Evolutionary conservation across 2,797 vertebrate genomes (phyloP), one percentile per base, ranked within the genome.

Genomic region (Melanotaenia nigrans): DNA sequence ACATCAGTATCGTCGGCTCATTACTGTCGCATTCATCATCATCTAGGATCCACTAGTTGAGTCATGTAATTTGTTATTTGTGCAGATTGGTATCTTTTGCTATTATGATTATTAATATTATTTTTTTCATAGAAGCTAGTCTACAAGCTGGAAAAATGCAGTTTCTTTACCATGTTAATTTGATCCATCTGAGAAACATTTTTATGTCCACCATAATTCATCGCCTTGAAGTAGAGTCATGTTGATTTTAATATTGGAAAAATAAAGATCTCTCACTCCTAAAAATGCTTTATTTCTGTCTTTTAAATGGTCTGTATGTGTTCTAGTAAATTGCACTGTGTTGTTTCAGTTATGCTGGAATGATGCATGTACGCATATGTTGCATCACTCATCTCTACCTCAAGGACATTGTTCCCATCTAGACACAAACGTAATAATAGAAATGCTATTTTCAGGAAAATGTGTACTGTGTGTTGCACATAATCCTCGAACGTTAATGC

Each of bases 31-130:
- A 1, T 65, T 82, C 79, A 65, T 30, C 68, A 71, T 73, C 65
- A 60, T 86, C 78, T 73, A 42, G 47, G 61, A 69, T 65, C 55
- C 64, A 71, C 70, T 77, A 63, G 83, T 84, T 84, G 83, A 91
- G 79, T 86, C 85, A 84, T 38, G 75, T 82, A 84, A 71, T 64
- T 85, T 82, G 62, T 88, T 80, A 71, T 86, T 60, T 74, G 72
- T 84, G 71, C 73, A 68, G 71, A 84, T 61, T 62, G 18, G 64
- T 28, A 67, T 65, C 69, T 54, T 42, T 78, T 67, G 25, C 55
- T 24, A 3, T 55, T 18, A 14, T 3, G 13, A 55, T 55, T 55
- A 47, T 8, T 38, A 40, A n/a, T n/a, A 49, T 6, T 22, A 49
- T 22, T 42, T 78, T 75, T 75, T 62, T 61, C 42, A 61, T 8